Conservation (phyloP, 2,888 invertebrate genomes). For the Vandiemenella viatica region DNA sequence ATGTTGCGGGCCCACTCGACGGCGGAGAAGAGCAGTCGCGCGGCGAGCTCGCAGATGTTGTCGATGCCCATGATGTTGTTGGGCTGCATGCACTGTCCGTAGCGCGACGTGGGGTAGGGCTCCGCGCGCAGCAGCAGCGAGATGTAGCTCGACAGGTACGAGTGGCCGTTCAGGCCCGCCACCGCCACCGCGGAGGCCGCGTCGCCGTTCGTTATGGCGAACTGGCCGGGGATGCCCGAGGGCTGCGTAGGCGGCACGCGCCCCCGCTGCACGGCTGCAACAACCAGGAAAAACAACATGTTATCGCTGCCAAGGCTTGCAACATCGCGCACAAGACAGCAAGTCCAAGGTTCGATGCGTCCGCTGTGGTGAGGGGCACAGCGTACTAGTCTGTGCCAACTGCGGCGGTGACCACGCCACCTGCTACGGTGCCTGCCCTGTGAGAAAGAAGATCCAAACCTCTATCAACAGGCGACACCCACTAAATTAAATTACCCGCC, state of each 20-base stretch:
- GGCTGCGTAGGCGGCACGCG: conserved; percentile 90
- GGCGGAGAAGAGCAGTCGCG: conserved; percentile 84
- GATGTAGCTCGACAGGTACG: conserved; percentile 92
- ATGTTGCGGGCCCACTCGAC: conserved; percentile 98
- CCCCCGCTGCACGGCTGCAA: conserved; percentile 88
- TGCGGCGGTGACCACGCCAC: too few relatives aligned
- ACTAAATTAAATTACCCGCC: too few relatives aligned
- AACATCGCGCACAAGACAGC: too few relatives aligned
- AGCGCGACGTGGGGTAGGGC: conserved; percentile 88
- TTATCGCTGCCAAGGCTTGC: too few relatives aligned
- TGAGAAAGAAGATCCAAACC: too few relatives aligned
- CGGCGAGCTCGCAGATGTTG: conserved; percentile 94
- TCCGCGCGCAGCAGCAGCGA: conserved; percentile 87
- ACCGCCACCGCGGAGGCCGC: conserved; percentile 46
- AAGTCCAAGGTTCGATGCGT: too few relatives aligned
- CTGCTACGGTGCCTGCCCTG: too few relatives aligned
- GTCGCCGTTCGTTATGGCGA: conserved; percentile 77
- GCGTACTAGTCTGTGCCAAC: too few relatives aligned
- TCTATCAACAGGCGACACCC: too few relatives aligned
- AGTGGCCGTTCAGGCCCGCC: conserved; percentile 69
- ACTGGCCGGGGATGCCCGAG: conserved; percentile 65
- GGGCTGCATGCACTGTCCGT: conserved; percentile 89
- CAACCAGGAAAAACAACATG: background rate
- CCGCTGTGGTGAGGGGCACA: too few relatives aligned
- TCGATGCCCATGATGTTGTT: conserved; percentile 98